Percentiles rank a stretch among this genome's conserved stretches.
Evolutionary conservation across 2,797 vertebrate species (phyloP).

Genomic region (Danionella dracula): DNA sequence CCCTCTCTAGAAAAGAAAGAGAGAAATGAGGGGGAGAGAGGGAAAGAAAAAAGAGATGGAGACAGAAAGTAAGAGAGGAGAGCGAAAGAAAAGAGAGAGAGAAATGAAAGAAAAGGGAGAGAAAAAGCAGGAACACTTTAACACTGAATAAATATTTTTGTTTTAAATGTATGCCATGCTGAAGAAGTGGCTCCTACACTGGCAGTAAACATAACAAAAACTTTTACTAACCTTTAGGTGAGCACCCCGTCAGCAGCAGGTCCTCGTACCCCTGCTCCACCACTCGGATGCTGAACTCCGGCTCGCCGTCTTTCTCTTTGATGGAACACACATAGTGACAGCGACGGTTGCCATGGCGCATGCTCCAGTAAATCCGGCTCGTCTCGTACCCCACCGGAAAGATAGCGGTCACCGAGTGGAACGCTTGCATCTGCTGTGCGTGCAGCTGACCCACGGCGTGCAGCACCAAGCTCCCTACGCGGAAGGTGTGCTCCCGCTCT

Average conservation of each 20-base stretch:
- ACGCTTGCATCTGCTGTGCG: slow-evolving; percentile 85
- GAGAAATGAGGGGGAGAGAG: too few species aligned
- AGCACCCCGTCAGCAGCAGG: slow-evolving; percentile 73
- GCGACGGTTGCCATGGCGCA: slow-evolving; percentile 78
- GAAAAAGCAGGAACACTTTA: too few species aligned
- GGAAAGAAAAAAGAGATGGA: too few species aligned
- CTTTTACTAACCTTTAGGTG: slow-evolving; percentile 81
- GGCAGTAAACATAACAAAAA: too few species aligned
- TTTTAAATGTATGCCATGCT: too few species aligned
- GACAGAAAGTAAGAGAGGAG: too few species aligned
- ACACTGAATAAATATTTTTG: too few species aligned
- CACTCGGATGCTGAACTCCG: slow-evolving; percentile 82
- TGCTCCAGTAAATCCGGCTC: slow-evolving; percentile 96
- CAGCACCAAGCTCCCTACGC: slow-evolving; percentile 92
- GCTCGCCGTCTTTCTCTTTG: slow-evolving; percentile 75
- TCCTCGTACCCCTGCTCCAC: slow-evolving; percentile 92
- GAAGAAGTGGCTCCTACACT: too few species aligned
- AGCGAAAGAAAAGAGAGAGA: too few species aligned
- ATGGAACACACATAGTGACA: slow-evolving; percentile 90
- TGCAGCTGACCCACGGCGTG: slow-evolving; percentile 85
- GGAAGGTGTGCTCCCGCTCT: slow-evolving; percentile 89
- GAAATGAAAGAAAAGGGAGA: too few species aligned
- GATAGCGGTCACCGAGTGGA: slow-evolving; percentile 83
- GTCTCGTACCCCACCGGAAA: slow-evolving; percentile 90
- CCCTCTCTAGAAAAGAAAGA: too few species aligned